Base-by-base conservation (phyloP, 1,140 invertebrate species). In the Drosophila guanche region DNA sequence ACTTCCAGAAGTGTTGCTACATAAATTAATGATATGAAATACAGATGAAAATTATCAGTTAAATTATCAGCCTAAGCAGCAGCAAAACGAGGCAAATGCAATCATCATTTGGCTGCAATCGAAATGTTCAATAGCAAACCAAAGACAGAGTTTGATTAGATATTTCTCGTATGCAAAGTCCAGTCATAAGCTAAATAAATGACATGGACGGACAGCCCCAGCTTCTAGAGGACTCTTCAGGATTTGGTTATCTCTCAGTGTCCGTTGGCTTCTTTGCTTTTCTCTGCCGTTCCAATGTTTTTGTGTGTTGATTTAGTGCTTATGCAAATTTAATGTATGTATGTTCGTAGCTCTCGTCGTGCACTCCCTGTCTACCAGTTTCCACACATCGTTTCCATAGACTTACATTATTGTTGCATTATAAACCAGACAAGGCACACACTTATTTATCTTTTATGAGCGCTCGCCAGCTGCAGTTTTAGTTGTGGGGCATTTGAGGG, bases 301-400 rank as follows among this genome's bases (percentile, higher is more conserved):
- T 83, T 83, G 16, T 77, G 78, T 86, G 83, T 86, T 88, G 83
- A 88, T 88, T 88, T 86, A 86, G 83, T 88, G 78, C 78, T 86
- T 83, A 86, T 86, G 83, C 83, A 86, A 86, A 86, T 86, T 81
- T 88, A 88, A 86, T 86, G 76, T 76, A 86, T 86, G 76, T 76
- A 69, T 76, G 77, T 71, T 81, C 83, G 47, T 57, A 71, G 58
- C 63, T 54, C 20, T 37, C 10, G 33, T 37, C 4, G 33, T 20
- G 14, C 54, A 27, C 46, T 41, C 55, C 41, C 61, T 6, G 29
- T 20, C 46, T 43, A 29, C 37, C 43, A 46, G 20, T 29, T 66
- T 25, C 66, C 43, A 33, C 61, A 47, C 57, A 47, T 63, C 83
- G 81, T 78, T 77, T 86, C 74, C 81, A 85, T 81, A 81, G 74